Evolutionary conservation across 1,140 invertebrate genomes (phyloP).

Genomic region (Helicoverpa zea): DNA sequence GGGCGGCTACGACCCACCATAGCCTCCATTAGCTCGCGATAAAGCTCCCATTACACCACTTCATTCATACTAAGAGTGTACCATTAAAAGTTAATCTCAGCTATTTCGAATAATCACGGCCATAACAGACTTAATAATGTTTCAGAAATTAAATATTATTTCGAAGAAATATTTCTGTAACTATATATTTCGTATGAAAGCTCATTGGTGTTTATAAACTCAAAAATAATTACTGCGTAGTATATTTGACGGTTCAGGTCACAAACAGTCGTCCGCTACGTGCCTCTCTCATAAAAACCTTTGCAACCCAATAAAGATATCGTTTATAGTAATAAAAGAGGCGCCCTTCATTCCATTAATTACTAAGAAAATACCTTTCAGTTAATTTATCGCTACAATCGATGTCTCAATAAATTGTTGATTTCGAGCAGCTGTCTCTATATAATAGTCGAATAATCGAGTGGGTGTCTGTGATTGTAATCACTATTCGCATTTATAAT

Average conservation of each 20-base stretch:
- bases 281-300: conserved; percentile 59
- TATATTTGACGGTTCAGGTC: neutral
- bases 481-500: conserved; percentile 51
- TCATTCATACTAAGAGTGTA: conserved; percentile 62
- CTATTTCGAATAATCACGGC: conserved; percentile 47
- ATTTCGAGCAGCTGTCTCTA: conserved; percentile 60
- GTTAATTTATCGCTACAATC: conserved; percentile 70
- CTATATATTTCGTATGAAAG: neutral
- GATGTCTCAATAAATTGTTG: conserved; percentile 73
- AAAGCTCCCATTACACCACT: conserved; percentile 64
- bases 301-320: conserved; percentile 74
- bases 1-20: conserved; percentile 49
- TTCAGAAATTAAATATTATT: conserved; percentile 26
- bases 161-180: neutral
- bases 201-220: neutral
- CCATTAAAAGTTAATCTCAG: conserved; percentile 64
- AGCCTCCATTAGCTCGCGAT: conserved; percentile 62
- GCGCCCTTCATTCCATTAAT: conserved; percentile 68
- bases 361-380: conserved; percentile 68
- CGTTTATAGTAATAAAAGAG: conserved; percentile 72
- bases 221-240: conserved; percentile 1
- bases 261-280: conserved; percentile 8
- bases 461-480: conserved; percentile 55
- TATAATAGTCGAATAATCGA: conserved; percentile 56
- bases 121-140: conserved; percentile 22